These are phyloP conservation scores for Silurus asotus DNA, from an alignment of 2,113 vertebrate species.

Conservation along the genomic window DNA sequence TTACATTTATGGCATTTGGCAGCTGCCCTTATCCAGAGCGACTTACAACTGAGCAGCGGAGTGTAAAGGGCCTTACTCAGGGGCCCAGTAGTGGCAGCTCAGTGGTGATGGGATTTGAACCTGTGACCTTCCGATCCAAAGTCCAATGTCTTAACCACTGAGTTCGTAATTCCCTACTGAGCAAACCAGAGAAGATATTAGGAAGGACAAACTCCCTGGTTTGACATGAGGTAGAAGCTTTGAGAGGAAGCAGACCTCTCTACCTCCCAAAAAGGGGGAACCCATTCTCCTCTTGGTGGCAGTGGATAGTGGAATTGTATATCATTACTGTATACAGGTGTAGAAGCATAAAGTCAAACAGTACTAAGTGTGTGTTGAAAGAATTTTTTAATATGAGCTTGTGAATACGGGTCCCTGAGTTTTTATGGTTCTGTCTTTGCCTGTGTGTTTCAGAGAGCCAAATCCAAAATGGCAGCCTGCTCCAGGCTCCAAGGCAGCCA, in stretches of 20 bases:
- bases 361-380: not conserved
- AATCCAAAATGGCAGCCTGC: slow-evolving; percentile 76
- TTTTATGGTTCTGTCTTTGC: slow-evolving; percentile 3
- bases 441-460: slow-evolving; percentile 63
- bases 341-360: not conserved
- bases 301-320: not conserved
- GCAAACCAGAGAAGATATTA: not conserved
- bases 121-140: too few relatives aligned
- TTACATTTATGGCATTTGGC: too few relatives aligned
- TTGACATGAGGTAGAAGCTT: not conserved
- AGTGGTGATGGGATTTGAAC: too few relatives aligned
- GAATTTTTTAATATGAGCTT: not conserved
- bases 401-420: not conserved
- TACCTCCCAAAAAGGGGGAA: not conserved
- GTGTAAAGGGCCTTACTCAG: too few relatives aligned
- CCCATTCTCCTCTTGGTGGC: not conserved
- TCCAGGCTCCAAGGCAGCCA: slow-evolving; percentile 77
- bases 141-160: too few relatives aligned
- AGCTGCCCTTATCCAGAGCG: too few relatives aligned
- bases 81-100: too few relatives aligned
- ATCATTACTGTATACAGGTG: not conserved
- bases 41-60: too few relatives aligned
- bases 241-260: not conserved
- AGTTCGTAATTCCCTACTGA: not conserved
- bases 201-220: not conserved